Evolutionary conservation across 2,113 vertebrate genomes (phyloP).

Genomic region (Megaptera novaeangliae): DNA sequence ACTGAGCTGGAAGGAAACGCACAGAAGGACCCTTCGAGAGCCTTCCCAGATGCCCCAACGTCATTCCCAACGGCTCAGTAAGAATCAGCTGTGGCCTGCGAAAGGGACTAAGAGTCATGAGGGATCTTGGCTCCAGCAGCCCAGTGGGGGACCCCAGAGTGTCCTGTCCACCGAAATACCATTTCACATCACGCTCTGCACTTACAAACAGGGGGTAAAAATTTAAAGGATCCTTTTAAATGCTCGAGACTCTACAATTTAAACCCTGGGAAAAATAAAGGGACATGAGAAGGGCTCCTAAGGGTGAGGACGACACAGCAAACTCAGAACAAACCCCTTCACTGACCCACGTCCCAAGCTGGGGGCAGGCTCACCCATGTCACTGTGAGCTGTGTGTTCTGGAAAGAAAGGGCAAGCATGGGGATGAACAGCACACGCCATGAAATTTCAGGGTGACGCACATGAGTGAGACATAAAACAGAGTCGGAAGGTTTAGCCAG

Average conservation of each 20-base stretch:
- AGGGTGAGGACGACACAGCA: neutral
- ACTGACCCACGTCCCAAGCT: fast-evolving
- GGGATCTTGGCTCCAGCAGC: too few species aligned
- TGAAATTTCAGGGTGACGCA: neutral
- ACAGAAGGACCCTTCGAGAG: neutral
- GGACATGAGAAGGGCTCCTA: neutral
- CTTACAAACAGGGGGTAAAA: neutral
- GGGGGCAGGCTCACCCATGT: neutral
- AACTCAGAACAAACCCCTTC: too few species aligned
- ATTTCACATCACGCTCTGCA: too few species aligned
- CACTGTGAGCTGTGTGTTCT: fast-evolving
- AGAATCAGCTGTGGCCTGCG: too few species aligned
- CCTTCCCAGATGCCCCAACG: too few species aligned
- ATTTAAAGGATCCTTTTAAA: neutral
- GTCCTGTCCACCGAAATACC: too few species aligned
- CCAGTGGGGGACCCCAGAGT: too few species aligned
- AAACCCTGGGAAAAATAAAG: neutral
- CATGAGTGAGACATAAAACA: neutral
- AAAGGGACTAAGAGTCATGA: too few species aligned
- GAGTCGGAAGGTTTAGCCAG: neutral
- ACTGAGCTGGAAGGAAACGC: neutral
- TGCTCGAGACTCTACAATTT: neutral
- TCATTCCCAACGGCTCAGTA: too few species aligned
- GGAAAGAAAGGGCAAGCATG: neutral
- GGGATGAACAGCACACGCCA: neutral